Evolutionary conservation across 2,797 vertebrate genomes (phyloP).

Genomic region (Holocentrus rufus): DNA sequence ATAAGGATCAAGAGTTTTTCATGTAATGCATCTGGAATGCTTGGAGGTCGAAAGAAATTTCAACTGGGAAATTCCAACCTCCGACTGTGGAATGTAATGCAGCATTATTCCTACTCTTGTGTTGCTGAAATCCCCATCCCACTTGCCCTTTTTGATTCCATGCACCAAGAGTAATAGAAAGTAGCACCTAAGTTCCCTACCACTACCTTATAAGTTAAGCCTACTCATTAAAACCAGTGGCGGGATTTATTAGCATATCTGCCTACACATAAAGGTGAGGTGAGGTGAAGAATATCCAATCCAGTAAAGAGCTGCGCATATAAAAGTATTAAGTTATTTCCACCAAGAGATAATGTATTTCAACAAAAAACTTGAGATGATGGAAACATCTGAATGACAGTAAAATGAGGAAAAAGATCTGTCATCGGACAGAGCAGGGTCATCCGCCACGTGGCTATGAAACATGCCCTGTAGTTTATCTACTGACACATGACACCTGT

Average conservation of each 20-base stretch:
- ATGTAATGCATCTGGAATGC: too few relatives aligned
- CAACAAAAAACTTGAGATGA: background rate
- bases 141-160: too few relatives aligned
- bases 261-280: background rate
- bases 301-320: background rate
- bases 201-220: too few relatives aligned
- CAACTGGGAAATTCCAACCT: too few relatives aligned
- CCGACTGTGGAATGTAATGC: too few relatives aligned
- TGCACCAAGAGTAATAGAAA: too few relatives aligned
- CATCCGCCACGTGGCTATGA: conserved; percentile 40
- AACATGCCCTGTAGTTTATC: conserved; percentile 26
- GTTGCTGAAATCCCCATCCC: too few relatives aligned
- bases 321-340: background rate
- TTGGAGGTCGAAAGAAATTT: too few relatives aligned
- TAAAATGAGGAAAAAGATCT: conserved; percentile 14
- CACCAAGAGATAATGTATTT: background rate
- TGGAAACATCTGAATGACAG: background rate
- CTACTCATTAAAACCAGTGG: background rate
- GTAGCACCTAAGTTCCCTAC: too few relatives aligned
- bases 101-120: too few relatives aligned
- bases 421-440: background rate
- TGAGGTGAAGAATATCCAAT: background rate
- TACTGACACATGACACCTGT: conserved; percentile 50
- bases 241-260: background rate
- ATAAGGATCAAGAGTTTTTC: too few relatives aligned